These are phyloP conservation scores for Zophobas morio DNA, from an alignment of 1,140 invertebrate genomes.

Conservation along the genomic window DNA sequence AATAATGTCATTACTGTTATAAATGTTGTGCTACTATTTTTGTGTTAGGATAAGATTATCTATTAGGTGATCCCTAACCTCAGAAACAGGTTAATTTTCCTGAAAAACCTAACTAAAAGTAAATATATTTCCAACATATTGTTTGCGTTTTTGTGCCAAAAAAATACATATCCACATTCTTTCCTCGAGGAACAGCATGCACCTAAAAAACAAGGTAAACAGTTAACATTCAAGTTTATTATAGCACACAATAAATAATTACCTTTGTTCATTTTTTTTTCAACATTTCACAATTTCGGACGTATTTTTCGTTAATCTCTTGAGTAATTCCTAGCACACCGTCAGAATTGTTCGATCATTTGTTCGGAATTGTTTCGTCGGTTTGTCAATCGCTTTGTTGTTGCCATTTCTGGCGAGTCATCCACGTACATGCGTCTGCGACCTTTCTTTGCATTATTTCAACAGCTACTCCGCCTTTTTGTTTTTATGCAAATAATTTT, in stretches of 20 bases:
- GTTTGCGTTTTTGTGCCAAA: too few species aligned
- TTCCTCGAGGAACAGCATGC: background rate
- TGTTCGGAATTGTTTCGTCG: background rate
- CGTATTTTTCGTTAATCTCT: background rate
- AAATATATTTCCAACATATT: too few species aligned
- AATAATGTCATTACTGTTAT: too few species aligned
- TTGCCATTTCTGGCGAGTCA: constrained; percentile 6
- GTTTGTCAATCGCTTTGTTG: background rate
- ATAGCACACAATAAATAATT: constrained; percentile 4
- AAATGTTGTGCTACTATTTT: too few species aligned
- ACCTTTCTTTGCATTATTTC: constrained; percentile 2
- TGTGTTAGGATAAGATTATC: too few species aligned
- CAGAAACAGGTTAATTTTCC: too few species aligned
- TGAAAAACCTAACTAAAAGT: too few species aligned
- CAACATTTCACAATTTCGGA: constrained; percentile 13
- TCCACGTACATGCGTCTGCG: background rate
- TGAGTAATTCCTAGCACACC: too few species aligned
- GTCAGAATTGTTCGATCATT: background rate
- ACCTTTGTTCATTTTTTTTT: constrained; percentile 7
- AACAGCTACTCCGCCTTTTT: constrained; percentile 4
- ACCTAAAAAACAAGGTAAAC: constrained; percentile 33
- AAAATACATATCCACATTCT: too few species aligned
- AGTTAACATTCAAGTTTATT: constrained; percentile 27
- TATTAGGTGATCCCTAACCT: too few species aligned
- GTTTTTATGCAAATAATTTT: constrained; percentile 4